Evolutionary conservation across 2,888 invertebrate genomes (phyloP).

Genomic region (Conops quadrifasciatus): DNA sequence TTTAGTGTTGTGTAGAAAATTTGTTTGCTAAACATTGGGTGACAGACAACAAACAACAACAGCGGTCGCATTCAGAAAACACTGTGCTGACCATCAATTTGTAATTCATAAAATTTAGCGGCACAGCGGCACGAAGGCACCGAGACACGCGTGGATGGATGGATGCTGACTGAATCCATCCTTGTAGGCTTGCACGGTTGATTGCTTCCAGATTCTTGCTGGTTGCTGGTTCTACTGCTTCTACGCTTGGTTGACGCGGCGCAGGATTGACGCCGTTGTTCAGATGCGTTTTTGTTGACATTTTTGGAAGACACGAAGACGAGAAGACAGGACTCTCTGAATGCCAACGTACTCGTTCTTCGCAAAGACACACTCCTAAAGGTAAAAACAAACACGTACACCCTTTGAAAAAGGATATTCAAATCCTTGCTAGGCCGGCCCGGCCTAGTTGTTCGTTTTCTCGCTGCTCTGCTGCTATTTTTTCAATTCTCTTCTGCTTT

Average conservation of each 20-base stretch:
- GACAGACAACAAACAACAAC: conserved; percentile 33
- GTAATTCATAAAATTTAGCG: conserved; percentile 25
- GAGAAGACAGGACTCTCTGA: neutral
- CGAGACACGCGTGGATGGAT: neutral
- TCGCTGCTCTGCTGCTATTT: neutral
- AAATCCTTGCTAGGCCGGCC: conserved; percentile 11
- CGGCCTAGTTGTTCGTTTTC: neutral
- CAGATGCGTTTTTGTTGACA: conserved; percentile 12
- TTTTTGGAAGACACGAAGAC: conserved; percentile 12
- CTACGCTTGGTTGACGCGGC: neutral
- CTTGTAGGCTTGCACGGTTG: conserved; percentile 21
- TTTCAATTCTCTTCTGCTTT: conserved; percentile 15
- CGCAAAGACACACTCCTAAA: conserved; percentile 27
- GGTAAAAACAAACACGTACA: neutral
- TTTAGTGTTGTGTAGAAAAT: conserved; percentile 9
- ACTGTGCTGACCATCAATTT: conserved; percentile 25
- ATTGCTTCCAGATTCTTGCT: neutral
- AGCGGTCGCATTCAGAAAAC: conserved; percentile 8
- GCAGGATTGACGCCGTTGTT: too few relatives aligned
- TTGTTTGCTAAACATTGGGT: conserved; percentile 36
- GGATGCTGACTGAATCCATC: neutral
- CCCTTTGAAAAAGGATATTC: conserved; percentile 24
- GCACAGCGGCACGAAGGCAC: neutral
- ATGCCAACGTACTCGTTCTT: conserved; percentile 8
- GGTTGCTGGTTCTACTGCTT: neutral